Conservation (phyloP, 2,888 invertebrate species). For the Ormyrus thymus region DNA sequence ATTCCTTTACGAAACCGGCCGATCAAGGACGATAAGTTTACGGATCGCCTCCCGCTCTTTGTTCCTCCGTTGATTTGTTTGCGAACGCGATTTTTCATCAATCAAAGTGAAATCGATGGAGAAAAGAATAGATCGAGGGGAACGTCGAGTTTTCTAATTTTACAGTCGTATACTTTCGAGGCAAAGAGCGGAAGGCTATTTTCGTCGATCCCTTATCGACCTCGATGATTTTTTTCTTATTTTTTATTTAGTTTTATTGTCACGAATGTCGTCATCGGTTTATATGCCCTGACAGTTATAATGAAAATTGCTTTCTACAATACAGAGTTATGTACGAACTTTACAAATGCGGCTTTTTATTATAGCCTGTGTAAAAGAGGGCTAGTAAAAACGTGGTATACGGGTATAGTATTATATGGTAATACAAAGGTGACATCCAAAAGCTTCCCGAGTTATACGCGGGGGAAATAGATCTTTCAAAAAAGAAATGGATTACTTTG, state of each 20-base stretch:
- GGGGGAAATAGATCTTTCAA: background rate
- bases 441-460: slow-evolving; percentile 4
- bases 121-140: background rate
- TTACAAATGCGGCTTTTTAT: slow-evolving; percentile 22
- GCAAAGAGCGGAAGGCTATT: slow-evolving; percentile 9
- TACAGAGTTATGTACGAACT: slow-evolving; percentile 7
- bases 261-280: slow-evolving; percentile 55
- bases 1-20: slow-evolving; percentile 67
- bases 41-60: slow-evolving; percentile 22
- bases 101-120: background rate
- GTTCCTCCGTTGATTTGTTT: too few relatives aligned
- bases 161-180: background rate
- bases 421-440: slow-evolving; percentile 30
- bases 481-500: slow-evolving; percentile 18
- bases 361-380: slow-evolving; percentile 18
- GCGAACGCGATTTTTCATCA: too few relatives aligned
- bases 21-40: slow-evolving; percentile 47
- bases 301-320: slow-evolving; percentile 38
- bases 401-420: background rate
- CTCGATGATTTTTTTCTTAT: slow-evolving; percentile 25
- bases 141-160: slow-evolving; percentile 11
- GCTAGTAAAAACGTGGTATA: slow-evolving; percentile 41
- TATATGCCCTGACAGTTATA: slow-evolving; percentile 58
- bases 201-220: slow-evolving; percentile 29
- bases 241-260: slow-evolving; percentile 50